phyloP scores from a whole-genome alignment of 2,113 vertebrate genomes.

The Lampris incognitus region DNA sequence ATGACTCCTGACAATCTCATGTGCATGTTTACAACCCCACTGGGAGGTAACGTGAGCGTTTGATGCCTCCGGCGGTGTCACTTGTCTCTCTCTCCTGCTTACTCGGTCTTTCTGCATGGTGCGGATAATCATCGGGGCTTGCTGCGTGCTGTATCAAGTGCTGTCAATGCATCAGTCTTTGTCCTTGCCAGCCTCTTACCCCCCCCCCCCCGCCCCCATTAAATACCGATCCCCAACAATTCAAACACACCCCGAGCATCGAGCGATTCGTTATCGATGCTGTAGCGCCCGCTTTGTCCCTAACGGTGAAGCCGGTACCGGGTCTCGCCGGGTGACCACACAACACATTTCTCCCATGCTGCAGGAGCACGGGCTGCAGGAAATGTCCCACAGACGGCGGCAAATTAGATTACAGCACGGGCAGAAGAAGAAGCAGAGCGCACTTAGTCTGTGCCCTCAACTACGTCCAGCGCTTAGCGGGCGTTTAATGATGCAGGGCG shows the following conservation, averaged over 20 bases:
- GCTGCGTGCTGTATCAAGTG: conserved; percentile 34
- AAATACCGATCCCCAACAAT: conserved; percentile 47
- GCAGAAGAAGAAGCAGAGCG: background rate
- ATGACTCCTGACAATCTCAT: conserved; percentile 19
- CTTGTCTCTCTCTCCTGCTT: background rate
- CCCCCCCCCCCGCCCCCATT: conserved; percentile 47
- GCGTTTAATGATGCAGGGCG: background rate
- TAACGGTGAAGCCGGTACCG: conserved; percentile 27
- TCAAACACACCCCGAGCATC: conserved; percentile 42
- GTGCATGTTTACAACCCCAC: background rate
- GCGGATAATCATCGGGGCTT: conserved; percentile 25
- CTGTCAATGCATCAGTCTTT: conserved; percentile 50
- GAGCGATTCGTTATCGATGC: conserved; percentile 51
- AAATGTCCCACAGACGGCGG: conserved; percentile 17
- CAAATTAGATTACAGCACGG: conserved; percentile 31
- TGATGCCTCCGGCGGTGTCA: background rate
- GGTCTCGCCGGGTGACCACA: conserved; percentile 11
- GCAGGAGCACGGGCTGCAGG: conserved; percentile 25
- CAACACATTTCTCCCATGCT: conserved; percentile 5
- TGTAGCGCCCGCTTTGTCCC: conserved; percentile 33
- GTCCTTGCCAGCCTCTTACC: conserved; percentile 34
- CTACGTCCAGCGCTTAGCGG: background rate
- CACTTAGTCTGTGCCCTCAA: conserved; percentile 2
- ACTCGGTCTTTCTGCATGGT: conserved; percentile 3
- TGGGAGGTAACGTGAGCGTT: background rate